Percentiles rank a stretch among this genome's conserved stretches.
phyloP scores from a whole-genome alignment of 2,113 vertebrate species.

The Formicarius rufipectus region DNA sequence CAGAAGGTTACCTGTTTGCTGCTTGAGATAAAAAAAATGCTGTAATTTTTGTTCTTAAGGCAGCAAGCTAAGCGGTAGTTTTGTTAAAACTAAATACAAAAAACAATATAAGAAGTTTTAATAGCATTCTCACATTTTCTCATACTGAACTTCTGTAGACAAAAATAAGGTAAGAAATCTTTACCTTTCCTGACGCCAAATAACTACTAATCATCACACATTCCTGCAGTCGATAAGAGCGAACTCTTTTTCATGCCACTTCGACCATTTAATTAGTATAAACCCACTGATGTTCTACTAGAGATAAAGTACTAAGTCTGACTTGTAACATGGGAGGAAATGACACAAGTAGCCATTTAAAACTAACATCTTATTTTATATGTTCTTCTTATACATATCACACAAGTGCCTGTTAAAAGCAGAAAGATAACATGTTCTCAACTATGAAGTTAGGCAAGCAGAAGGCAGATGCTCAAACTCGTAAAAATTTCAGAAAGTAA shows the following conservation, averaged over 20 bases:
- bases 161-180: not conserved
- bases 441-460: not conserved
- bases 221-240: not conserved
- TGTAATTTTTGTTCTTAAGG: slow-evolving; percentile 51
- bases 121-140: not conserved
- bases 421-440: not conserved
- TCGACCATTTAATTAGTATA: not conserved
- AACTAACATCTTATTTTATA: not conserved
- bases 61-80: not conserved
- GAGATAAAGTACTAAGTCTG: not conserved
- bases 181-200: not conserved
- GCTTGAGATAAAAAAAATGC: slow-evolving; percentile 65
- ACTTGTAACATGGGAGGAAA: not conserved
- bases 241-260: slow-evolving; percentile 5
- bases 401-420: not conserved
- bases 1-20: slow-evolving; percentile 76
- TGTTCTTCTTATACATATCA: not conserved
- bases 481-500: slow-evolving; percentile 7
- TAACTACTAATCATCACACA: not conserved
- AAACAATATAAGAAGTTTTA: not conserved
- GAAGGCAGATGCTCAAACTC: not conserved
- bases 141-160: not conserved
- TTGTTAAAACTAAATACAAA: slow-evolving; percentile 27
- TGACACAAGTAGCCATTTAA: not conserved
- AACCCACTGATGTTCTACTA: not conserved